Base-by-base conservation (phyloP, 2,888 invertebrate genomes). In the Galerucella pusilla region DNA sequence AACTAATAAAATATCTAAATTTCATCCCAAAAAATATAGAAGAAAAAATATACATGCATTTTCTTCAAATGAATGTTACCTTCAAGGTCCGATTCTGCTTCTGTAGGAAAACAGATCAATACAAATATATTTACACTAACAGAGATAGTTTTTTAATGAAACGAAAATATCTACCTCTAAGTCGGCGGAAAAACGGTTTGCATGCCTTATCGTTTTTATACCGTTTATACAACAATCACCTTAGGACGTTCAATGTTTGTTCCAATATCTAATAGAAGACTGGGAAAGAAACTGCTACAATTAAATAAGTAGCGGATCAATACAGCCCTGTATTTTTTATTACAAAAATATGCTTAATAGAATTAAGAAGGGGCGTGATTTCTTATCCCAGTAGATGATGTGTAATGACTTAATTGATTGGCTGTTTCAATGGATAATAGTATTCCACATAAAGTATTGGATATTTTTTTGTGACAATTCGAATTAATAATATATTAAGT, bases 11-110 rank as follows among this genome's bases (percentile, higher is more conserved):
- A 49, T 49, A 12, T 49, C 12, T 49, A 49, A 35, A 45, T 45
- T 35, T 46, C n/a, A 71, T 65, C 54, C 46, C 66, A 72, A 66
- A 60, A 60, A 65, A 69, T 49, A 67, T 66, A 61, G 49, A 61
- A 57, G 49, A 57, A 57, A 46, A 25, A 57, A 71, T 78, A 71
- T 70, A 16, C 80, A 79, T 79, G 78, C 78, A 74, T 68, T 77
- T 76, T 72, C 68, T 73, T 46, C 66, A 71, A 65, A 63, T 65
- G 71, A 70, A 71, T 73, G 79, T 88, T 88, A 88, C 89, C 89
- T 88, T 88, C 88, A 79, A 88, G 85, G 85, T 88, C 88, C 88
- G 84, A 84, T 80, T 87, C 87, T 84, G 85, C 84, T 83, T 88
- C 88, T 88, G 87, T 85, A 80, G 81, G 79, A 79, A 74, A 80